Evolutionary conservation across 1,140 invertebrate species (phyloP).

Genomic region (Pachyrhynchus sulphureomaculatus): DNA sequence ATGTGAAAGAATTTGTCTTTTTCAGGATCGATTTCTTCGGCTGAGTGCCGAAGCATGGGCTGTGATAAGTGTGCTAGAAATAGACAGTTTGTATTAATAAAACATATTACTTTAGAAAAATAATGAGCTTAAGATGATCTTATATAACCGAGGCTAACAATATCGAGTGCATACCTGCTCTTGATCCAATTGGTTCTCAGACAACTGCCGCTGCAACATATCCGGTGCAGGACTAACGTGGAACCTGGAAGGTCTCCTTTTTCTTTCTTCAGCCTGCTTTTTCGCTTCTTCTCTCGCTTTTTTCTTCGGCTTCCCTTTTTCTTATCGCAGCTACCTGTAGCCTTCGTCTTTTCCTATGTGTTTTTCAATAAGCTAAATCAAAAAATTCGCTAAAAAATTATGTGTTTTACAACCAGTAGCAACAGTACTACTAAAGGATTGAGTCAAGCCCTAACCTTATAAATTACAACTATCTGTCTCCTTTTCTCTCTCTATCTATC

Average conservation of each 20-base stretch:
- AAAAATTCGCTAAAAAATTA: too few relatives aligned
- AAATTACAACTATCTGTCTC: too few relatives aligned
- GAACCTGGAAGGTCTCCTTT: constrained; percentile 66
- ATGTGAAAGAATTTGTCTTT: constrained; percentile 87
- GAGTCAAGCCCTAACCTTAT: too few relatives aligned
- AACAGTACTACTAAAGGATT: too few relatives aligned
- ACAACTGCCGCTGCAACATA: constrained; percentile 51
- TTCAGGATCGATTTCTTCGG: constrained; percentile 88
- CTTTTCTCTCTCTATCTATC: too few relatives aligned
- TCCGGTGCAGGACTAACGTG: constrained; percentile 71
- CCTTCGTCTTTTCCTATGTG: constrained; percentile 84
- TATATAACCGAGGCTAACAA: too few relatives aligned
- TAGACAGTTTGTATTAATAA: neutral
- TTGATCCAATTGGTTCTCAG: constrained; percentile 47
- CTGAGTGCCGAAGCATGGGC: constrained; percentile 61
- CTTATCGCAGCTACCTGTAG: constrained; percentile 70
- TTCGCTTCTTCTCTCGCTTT: constrained; percentile 62
- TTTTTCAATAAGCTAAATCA: constrained; percentile 72
- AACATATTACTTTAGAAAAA: too few relatives aligned
- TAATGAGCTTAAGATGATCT: too few relatives aligned
- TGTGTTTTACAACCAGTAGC: too few relatives aligned
- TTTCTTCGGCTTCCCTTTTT: constrained; percentile 65
- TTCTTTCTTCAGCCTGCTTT: constrained; percentile 54
- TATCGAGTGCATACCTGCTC: constrained; percentile 19
- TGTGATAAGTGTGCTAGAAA: constrained; percentile 49